Evolutionary conservation across 2,113 vertebrate species (phyloP).

Genomic region (Cyanocitta stelleri): DNA sequence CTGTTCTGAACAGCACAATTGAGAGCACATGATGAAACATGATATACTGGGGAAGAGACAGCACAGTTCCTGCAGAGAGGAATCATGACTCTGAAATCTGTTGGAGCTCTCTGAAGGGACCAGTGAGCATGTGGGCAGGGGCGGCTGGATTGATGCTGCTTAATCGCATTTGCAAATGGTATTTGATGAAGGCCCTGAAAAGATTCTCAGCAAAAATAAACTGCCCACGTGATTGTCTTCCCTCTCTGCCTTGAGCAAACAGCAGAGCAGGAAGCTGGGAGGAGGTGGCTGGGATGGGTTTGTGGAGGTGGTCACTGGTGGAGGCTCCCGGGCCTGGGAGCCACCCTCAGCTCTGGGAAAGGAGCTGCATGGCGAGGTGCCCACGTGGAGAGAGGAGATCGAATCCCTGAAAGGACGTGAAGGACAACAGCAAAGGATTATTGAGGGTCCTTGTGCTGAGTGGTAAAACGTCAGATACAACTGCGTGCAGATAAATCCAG

Average conservation of each 20-base stretch:
- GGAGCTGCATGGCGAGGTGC: not conserved
- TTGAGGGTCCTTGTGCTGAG: not conserved
- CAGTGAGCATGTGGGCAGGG: not conserved
- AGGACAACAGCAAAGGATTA: not conserved
- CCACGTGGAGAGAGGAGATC: not conserved
- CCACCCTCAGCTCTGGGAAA: not conserved
- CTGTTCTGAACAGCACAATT: not conserved
- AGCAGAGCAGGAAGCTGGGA: not conserved
- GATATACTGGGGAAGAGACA: not conserved
- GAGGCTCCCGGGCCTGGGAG: fast-evolving
- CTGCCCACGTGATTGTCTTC: not conserved
- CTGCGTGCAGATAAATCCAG: not conserved
- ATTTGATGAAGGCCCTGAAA: not conserved
- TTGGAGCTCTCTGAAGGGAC: not conserved
- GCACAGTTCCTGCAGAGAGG: not conserved
- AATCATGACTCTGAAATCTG: not conserved
- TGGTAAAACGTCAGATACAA: not conserved
- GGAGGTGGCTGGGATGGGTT: not conserved
- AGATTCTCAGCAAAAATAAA: not conserved
- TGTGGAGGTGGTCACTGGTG: not conserved
- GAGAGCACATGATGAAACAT: not conserved
- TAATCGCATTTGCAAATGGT: not conserved
- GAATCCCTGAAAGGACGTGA: not conserved
- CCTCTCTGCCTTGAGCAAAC: not conserved
- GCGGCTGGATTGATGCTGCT: fast-evolving